These are phyloP conservation scores for Oscheius sp. DNA, from an alignment of 2,888 invertebrate species.

Conservation along the genomic window DNA sequence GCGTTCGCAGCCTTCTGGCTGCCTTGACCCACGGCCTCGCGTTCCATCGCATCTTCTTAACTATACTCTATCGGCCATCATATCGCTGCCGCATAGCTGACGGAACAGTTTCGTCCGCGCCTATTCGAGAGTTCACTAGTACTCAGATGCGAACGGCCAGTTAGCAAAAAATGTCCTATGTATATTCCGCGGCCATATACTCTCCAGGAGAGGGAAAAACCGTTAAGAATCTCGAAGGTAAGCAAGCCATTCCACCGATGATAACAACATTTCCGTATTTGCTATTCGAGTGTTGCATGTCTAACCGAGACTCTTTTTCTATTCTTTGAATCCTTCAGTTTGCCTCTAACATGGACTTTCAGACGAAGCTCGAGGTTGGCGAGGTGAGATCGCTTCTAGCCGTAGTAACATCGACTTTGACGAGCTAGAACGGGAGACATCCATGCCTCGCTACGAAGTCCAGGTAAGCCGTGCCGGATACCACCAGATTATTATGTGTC, in stretches of 20 bases:
- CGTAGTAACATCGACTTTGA: constrained; percentile 56
- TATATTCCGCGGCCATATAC: constrained; percentile 60
- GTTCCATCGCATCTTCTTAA: constrained; percentile 38
- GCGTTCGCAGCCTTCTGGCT: constrained; percentile 38
- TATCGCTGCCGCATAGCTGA: constrained; percentile 31
- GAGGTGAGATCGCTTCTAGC: constrained; percentile 54
- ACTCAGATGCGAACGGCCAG: constrained; percentile 12
- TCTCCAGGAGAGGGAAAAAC: constrained; percentile 61
- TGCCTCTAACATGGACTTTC: constrained; percentile 18
- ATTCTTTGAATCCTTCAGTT: neutral
- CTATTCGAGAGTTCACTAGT: constrained; percentile 10
- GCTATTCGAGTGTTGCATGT: constrained; percentile 2
- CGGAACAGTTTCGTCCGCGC: constrained; percentile 24
- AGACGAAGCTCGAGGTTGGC: constrained; percentile 55
- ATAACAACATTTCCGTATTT: constrained; percentile 12
- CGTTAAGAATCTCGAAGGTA: constrained; percentile 52
- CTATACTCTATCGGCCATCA: constrained; percentile 41
- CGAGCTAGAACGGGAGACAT: constrained; percentile 42
- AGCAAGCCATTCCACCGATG: neutral
- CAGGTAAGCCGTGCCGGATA: constrained; percentile 17
- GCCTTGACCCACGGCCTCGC: constrained; percentile 41
- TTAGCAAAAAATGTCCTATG: constrained; percentile 50
- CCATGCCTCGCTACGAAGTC: constrained; percentile 38
- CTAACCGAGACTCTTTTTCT: neutral
- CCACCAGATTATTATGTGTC: neutral